Percentiles rank a stretch among this genome's conserved stretches.
Evolutionary conservation across 2,888 invertebrate species (phyloP).

Genomic region (Esperia sulphurella): DNA sequence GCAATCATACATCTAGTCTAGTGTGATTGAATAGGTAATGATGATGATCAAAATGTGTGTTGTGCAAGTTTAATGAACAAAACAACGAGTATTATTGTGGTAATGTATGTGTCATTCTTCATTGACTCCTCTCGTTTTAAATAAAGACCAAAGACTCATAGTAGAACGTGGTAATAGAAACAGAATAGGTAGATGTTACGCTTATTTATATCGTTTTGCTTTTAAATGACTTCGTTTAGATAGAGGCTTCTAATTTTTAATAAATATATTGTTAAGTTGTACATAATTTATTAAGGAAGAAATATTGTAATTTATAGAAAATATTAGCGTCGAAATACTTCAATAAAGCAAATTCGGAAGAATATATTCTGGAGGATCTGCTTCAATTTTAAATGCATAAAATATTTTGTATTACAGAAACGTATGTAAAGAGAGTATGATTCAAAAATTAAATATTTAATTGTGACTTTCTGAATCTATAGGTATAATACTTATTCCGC

Average conservation of each 20-base stretch:
- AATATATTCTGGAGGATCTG: background rate
- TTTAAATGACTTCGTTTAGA: constrained; percentile 20
- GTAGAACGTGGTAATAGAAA: constrained; percentile 30
- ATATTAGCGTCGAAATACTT: constrained; percentile 1
- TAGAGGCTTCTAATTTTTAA: constrained; percentile 23
- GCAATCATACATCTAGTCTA: constrained; percentile 39
- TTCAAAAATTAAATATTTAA: background rate
- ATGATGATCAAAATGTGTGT: constrained; percentile 36
- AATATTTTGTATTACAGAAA: background rate
- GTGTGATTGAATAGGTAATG: constrained; percentile 30
- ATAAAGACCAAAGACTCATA: constrained; percentile 40
- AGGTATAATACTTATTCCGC: background rate
- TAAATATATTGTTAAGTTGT: constrained; percentile 32
- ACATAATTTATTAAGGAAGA: constrained; percentile 32
- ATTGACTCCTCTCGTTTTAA: constrained; percentile 46
- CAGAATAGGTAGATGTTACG: constrained; percentile 32
- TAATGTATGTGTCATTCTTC: constrained; percentile 20
- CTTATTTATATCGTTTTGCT: constrained; percentile 32
- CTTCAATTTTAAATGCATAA: background rate
- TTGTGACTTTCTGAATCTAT: background rate
- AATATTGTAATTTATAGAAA: constrained; percentile 16
- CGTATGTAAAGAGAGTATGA: background rate
- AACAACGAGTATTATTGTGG: constrained; percentile 58
- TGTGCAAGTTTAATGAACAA: constrained; percentile 38
- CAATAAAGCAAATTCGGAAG: background rate